Conservation (phyloP, 2,888 invertebrate genomes). For the Euspilapteryx auroguttella region DNA sequence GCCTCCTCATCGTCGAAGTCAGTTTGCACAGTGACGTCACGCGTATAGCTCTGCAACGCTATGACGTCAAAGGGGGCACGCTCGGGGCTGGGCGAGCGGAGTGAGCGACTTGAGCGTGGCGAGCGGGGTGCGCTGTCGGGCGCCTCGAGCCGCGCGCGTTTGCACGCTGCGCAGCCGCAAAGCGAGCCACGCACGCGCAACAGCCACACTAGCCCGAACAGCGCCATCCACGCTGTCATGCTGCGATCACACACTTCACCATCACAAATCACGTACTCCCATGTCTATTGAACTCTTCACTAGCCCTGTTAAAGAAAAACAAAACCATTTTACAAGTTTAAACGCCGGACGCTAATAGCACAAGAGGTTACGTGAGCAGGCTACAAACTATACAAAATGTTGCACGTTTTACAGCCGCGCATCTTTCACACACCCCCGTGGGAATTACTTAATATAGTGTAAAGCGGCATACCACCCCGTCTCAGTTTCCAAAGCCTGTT, state of each 20-base stretch:
- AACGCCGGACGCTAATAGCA: too few species aligned
- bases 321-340: too few species aligned
- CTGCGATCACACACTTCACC: slow-evolving; percentile 41
- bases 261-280: too few species aligned
- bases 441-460: too few species aligned
- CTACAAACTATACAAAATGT: too few species aligned
- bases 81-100: slow-evolving; percentile 24
- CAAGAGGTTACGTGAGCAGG: too few species aligned
- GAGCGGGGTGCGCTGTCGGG: slow-evolving; percentile 22
- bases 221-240: slow-evolving; percentile 73
- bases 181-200: slow-evolving; percentile 79
- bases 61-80: slow-evolving; percentile 46
- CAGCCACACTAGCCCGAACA: slow-evolving; percentile 85
- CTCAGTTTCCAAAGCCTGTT: too few species aligned
- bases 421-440: too few species aligned
- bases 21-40: slow-evolving; percentile 53
- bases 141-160: slow-evolving; percentile 44
- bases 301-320: too few species aligned
- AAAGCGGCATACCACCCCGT: too few species aligned
- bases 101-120: slow-evolving; percentile 19
- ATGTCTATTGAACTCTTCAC: too few species aligned
- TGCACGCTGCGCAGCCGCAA: slow-evolving; percentile 74
- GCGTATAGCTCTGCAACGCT: slow-evolving; percentile 43
- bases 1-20: slow-evolving; percentile 49
- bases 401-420: too few species aligned